A percentile compares a stretch with the other conserved stretches of the same genome.
phyloP scores from a whole-genome alignment of 2,797 vertebrate genomes.

The Setipinna tenuifilis region DNA sequence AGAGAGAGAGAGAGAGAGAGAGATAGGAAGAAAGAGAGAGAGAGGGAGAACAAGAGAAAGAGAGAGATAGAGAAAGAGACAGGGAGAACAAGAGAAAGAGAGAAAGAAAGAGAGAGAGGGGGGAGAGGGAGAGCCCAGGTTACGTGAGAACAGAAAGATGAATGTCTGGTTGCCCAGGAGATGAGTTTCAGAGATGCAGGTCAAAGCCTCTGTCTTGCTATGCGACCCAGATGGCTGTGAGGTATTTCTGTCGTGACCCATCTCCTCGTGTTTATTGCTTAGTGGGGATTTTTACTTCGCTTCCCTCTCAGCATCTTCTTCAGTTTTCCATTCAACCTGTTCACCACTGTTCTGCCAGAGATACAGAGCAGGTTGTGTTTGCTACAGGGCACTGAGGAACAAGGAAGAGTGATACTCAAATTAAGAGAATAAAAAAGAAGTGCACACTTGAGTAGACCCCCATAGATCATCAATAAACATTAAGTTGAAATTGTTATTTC shows the following conservation, averaged over 20 bases:
- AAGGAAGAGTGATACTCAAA: neutral
- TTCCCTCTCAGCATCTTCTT: neutral
- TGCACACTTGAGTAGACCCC: neutral
- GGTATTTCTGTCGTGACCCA: neutral
- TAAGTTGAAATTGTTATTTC: no score
- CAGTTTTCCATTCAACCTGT: neutral
- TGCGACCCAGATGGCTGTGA: neutral
- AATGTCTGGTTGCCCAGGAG: neutral
- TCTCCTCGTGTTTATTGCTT: neutral
- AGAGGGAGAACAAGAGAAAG: no score
- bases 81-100: no score
- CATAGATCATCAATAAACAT: no score
- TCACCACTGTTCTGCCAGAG: neutral
- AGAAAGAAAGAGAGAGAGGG: no score
- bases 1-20: no score
- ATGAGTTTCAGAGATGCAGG: neutral
- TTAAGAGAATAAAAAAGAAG: neutral
- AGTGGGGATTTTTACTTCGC: neutral
- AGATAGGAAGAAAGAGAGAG: no score
- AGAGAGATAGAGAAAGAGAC: no score
- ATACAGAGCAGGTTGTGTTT: neutral
- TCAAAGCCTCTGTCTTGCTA: neutral
- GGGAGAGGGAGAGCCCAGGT: neutral
- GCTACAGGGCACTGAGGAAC: neutral
- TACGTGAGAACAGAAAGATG: neutral